Conservation (phyloP, 2,797 vertebrate species). For the Amazonetta brasiliensis region DNA sequence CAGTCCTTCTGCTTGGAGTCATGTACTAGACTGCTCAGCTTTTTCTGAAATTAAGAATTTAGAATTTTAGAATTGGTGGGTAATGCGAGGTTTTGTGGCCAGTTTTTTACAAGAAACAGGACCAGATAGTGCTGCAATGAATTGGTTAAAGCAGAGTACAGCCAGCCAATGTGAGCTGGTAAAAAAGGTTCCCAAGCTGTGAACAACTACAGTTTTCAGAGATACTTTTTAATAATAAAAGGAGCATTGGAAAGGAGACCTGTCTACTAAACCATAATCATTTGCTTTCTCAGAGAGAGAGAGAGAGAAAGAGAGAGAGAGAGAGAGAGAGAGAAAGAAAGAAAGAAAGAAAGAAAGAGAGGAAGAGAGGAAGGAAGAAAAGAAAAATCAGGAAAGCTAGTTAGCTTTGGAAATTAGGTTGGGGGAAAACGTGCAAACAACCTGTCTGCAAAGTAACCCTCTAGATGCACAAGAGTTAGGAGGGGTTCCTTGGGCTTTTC, state of each 20-base stretch:
- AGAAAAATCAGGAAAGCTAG: background rate
- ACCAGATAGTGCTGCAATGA: fast-evolving
- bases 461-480: background rate
- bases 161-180: background rate
- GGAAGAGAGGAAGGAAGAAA: background rate
- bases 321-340: too few relatives aligned
- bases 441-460: too few relatives aligned
- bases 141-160: background rate
- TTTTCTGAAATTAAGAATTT: fast-evolving
- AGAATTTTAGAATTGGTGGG: background rate
- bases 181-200: background rate
- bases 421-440: fast-evolving
- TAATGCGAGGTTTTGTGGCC: fast-evolving
- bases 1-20: background rate
- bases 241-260: background rate
- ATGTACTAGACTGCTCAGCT: background rate
- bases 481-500: background rate
- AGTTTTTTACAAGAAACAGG: fast-evolving
- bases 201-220: background rate
- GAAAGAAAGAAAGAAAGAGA: background rate
- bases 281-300: background rate
- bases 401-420: background rate
- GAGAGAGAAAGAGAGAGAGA: too few relatives aligned
- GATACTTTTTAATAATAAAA: fast-evolving
- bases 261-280: background rate